Evolutionary conservation across 2,113 vertebrate genomes (phyloP).

Genomic region (Origma solitaria): DNA sequence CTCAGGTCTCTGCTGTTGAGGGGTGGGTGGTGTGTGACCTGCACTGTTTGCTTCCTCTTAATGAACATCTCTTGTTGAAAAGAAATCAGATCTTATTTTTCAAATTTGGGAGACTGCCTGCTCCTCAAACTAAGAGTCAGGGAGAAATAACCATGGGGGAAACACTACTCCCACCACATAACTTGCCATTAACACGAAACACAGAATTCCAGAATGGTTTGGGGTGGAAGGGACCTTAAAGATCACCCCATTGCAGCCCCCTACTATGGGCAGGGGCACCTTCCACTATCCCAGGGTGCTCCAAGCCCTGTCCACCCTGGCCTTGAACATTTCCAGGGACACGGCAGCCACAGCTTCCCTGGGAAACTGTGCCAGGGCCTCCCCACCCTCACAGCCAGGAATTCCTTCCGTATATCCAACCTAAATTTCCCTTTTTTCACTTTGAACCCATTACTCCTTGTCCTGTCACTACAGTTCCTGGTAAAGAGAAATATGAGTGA

Average conservation of each 20-base stretch:
- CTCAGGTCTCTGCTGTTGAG: not conserved
- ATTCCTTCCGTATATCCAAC: not conserved
- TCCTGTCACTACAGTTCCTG: not conserved
- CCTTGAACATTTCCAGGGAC: not conserved
- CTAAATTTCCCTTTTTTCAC: not conserved
- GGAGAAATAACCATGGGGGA: not conserved
- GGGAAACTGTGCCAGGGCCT: not conserved
- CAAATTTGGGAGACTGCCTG: not conserved
- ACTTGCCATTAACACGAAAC: not conserved
- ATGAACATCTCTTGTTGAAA: fast-evolving
- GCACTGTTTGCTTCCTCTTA: not conserved
- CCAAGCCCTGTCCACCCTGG: fast-evolving
- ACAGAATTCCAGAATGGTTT: not conserved
- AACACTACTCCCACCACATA: not conserved
- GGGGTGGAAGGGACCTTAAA: not conserved
- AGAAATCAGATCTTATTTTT: not conserved
- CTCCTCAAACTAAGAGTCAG: not conserved
- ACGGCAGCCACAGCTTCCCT: not conserved
- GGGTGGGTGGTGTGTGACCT: not conserved
- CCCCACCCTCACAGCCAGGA: fast-evolving
- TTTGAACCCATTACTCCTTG: not conserved
- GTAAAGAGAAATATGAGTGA: not conserved
- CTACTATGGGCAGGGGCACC: not conserved
- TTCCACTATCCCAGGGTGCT: not conserved
- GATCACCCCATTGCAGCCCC: not conserved